Conservation (phyloP, 2,113 vertebrate species). For the Acrocephalus kingi region DNA sequence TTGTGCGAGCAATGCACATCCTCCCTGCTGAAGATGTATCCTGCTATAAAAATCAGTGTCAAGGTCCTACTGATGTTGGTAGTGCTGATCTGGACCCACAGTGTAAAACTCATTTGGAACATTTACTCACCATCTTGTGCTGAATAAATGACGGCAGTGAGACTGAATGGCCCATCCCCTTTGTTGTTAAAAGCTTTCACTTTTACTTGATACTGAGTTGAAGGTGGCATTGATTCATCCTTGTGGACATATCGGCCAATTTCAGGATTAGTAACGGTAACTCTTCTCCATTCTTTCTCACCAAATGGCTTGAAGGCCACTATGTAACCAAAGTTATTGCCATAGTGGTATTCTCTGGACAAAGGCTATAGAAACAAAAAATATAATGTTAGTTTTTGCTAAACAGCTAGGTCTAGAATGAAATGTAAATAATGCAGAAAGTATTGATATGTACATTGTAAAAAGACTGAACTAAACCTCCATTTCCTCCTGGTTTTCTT, state of each 20-base stretch:
- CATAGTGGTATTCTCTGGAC: slow-evolving; percentile 91
- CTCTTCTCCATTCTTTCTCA: slow-evolving; percentile 85
- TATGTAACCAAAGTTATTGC: slow-evolving; percentile 93
- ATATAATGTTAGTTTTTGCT: background rate
- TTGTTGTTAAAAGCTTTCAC: slow-evolving; percentile 92
- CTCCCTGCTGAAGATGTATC: background rate
- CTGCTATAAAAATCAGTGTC: background rate
- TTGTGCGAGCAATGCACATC: background rate
- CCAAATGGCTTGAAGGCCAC: slow-evolving; percentile 88
- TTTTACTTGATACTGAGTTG: slow-evolving; percentile 91
- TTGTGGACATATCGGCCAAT: slow-evolving; percentile 89
- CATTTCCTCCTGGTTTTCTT: background rate
- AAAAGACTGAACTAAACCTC: background rate
- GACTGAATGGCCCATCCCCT: slow-evolving; percentile 93
- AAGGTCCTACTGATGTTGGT: background rate
- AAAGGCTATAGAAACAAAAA: slow-evolving; percentile 81
- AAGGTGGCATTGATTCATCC: slow-evolving; percentile 83
- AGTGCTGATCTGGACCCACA: background rate
- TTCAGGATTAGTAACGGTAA: slow-evolving; percentile 86
- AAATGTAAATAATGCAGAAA: background rate
- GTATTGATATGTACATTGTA: background rate
- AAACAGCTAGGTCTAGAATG: background rate
- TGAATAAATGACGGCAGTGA: slow-evolving; percentile 84
- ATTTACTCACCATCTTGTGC: slow-evolving; percentile 87
- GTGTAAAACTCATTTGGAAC: background rate